Evolutionary conservation across 2,797 vertebrate species (phyloP).

Genomic region (Periophthalmus magnuspinnatus): DNA sequence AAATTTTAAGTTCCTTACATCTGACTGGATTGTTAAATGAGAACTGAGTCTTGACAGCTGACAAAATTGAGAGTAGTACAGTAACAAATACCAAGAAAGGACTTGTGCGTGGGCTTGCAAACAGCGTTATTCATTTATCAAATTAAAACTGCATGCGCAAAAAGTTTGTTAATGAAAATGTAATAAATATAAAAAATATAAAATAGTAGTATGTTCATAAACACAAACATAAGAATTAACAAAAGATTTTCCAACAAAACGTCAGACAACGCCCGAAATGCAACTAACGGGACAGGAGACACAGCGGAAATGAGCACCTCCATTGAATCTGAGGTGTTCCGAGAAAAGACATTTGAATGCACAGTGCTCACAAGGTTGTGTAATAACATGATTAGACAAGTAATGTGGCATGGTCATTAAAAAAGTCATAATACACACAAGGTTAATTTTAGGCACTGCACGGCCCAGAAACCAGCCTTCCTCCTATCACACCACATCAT

Average conservation of each 20-base stretch:
- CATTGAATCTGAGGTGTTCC: conserved; percentile 52
- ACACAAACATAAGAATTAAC: neutral
- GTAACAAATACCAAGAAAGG: too few relatives aligned
- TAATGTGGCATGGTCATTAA: neutral
- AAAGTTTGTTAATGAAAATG: too few relatives aligned
- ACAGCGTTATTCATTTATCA: conserved; percentile 34
- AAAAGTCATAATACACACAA: neutral
- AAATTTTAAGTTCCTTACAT: conserved; percentile 50
- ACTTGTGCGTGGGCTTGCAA: neutral
- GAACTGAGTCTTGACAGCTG: conserved; percentile 66
- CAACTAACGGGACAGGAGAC: conserved; percentile 61
- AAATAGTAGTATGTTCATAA: too few relatives aligned
- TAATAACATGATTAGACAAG: neutral
- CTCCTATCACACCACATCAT: neutral
- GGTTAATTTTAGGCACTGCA: neutral
- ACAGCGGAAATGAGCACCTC: conserved; percentile 68
- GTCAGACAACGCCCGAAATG: conserved; percentile 75
- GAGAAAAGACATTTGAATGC: conserved; percentile 58
- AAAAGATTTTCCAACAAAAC: conserved; percentile 15
- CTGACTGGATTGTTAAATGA: conserved; percentile 39
- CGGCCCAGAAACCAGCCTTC: conserved; percentile 5
- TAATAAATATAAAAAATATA: too few relatives aligned
- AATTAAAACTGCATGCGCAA: conserved; percentile 4
- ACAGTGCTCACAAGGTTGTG: neutral
- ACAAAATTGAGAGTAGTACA: conserved; percentile 35